Evolutionary conservation across 2,888 invertebrate species (phyloP).

Genomic region (Cynaeus angustus): DNA sequence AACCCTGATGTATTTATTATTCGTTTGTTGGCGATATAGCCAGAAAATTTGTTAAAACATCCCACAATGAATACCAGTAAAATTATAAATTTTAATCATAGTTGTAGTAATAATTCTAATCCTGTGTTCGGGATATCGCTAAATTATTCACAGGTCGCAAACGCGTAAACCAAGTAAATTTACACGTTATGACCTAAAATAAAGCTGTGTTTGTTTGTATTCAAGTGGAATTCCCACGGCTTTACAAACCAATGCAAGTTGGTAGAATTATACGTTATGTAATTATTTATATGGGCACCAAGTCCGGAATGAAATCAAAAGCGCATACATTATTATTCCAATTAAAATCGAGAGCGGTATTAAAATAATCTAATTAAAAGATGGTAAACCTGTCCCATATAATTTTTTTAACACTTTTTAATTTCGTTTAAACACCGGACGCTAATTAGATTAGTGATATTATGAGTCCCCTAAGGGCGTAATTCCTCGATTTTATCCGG

Average conservation of each 20-base stretch:
- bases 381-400: no score
- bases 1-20: no score
- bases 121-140: constrained; percentile 27
- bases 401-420: no score
- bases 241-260: constrained; percentile 38
- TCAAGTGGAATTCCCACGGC: constrained; percentile 33
- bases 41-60: constrained; percentile 18
- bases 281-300: neutral
- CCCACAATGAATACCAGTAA: constrained; percentile 1
- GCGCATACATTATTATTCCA: constrained; percentile 4
- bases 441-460: no score
- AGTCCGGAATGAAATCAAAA: constrained; percentile 1
- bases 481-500: no score
- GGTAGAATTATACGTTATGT: constrained; percentile 13
- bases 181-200: constrained; percentile 44
- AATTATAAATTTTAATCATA: constrained; percentile 39
- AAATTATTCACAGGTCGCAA: constrained; percentile 38
- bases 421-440: no score
- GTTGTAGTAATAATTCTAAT: constrained; percentile 28
- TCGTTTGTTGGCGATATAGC: no score
- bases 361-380: no score
- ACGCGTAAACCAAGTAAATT: constrained; percentile 37
- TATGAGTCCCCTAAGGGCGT: no score
- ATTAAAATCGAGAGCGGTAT: no score
- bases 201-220: constrained; percentile 33